These are phyloP conservation scores for Bemisia tabaci DNA, from an alignment of 1,140 invertebrate genomes.

Conservation along the genomic window DNA sequence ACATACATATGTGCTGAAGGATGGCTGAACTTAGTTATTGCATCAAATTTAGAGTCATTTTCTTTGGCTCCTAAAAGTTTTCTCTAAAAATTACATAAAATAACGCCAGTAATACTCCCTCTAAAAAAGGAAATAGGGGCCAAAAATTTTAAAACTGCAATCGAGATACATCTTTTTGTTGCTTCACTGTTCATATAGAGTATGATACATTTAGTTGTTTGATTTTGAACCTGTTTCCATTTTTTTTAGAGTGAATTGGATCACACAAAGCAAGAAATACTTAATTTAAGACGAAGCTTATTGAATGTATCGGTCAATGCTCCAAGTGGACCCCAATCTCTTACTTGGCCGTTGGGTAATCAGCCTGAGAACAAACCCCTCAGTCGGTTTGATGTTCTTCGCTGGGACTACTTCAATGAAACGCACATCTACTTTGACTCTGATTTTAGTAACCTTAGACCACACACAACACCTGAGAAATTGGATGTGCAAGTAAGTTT, in stretches of 20 bases:
- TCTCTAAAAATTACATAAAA: too few species aligned
- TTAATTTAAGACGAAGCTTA: slow-evolving; percentile 27
- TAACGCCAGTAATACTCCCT: too few species aligned
- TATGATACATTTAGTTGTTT: too few species aligned
- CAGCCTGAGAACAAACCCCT: slow-evolving; percentile 46
- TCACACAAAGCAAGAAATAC: slow-evolving; percentile 17
- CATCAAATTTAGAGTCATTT: too few species aligned
- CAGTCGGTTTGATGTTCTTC: slow-evolving; percentile 70
- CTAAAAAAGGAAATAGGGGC: too few species aligned
- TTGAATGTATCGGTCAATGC: slow-evolving; percentile 29
- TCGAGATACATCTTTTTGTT: too few species aligned
- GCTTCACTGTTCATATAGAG: too few species aligned
- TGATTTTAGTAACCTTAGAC: slow-evolving; percentile 44
- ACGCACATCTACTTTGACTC: slow-evolving; percentile 63
- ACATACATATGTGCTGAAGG: too few species aligned
- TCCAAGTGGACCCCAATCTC: slow-evolving; percentile 23
- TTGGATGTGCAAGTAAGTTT: slow-evolving; percentile 42
- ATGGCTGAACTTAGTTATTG: too few species aligned
- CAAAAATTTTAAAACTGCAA: too few species aligned
- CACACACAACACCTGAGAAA: slow-evolving; percentile 43
- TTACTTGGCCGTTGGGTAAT: slow-evolving; percentile 71
- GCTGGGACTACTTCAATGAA: slow-evolving; percentile 70
- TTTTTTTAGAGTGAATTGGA: slow-evolving; percentile 18
- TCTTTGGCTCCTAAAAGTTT: too few species aligned
- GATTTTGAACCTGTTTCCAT: too few species aligned